Base-by-base conservation (phyloP, 2,888 invertebrate species). In the Halictus quadricinctus region DNA sequence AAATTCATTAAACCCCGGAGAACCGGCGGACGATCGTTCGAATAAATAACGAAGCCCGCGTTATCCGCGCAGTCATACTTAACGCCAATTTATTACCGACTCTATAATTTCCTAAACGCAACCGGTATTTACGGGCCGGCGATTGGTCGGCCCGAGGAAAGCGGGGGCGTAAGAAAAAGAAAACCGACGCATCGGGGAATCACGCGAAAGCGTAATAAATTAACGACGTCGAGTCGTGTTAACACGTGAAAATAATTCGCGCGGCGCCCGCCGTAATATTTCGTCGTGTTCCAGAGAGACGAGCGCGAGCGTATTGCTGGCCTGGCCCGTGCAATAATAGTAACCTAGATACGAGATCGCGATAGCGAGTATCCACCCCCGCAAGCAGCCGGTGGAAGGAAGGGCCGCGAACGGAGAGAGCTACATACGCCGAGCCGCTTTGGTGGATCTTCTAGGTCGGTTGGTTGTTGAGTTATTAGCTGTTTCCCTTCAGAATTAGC, bases 401-500 rank as follows among this genome's bases (percentile, higher is more conserved):
- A 54, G 54, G 54, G 50, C 66, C 50, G 79, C 84, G 86, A 80
- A 81, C 81, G 72, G 83, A 87, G 36, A 36, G 36, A 36, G 87
- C 88, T 83, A 87, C 80, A 87, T 83, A 86, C 80, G 84, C 84
- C 81, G 82, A 74, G 76, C 75, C 54, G 76, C 50, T 21, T 80
- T 54, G 78, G 75, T 80, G 86, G 70, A 77, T 87, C 88, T 82
- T 84, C 76, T 81, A 74, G 87, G 88, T 86, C 85, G 78, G 82
- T 76, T 66, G 78, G 77, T 78, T 87, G 88, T 86, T 91, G 91
- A 91, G 85, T 92, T 92, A 92, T 92, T 91, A 91, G 88, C 89
- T 86, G 90, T 89, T 91, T 91, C 91, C 89, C 90, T 87, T 88
- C 79, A 90, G 90, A 91, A 91, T 92, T 91, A 92, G 88, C 89